Conservation (phyloP, 2,113 vertebrate genomes). For the Pavo muticus region DNA sequence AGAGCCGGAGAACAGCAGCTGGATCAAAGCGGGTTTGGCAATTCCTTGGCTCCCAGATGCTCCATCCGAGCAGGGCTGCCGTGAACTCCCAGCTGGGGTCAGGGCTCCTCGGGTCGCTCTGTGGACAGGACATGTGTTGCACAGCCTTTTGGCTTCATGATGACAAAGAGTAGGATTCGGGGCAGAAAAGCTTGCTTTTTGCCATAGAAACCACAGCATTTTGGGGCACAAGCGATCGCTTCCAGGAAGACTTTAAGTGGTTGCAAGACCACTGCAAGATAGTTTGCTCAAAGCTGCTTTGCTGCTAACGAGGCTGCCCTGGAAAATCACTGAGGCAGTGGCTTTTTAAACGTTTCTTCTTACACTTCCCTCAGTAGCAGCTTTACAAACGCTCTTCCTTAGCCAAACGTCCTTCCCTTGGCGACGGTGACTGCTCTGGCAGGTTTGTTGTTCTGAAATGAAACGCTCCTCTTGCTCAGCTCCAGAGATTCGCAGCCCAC, state of each 20-base stretch:
- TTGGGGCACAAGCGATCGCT: not conserved
- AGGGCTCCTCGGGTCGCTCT: not conserved
- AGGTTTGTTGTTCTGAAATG: not conserved
- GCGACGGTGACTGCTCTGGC: conserved; percentile 3
- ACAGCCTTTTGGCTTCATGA: not conserved
- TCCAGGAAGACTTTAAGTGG: fast-evolving
- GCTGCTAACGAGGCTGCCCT: not conserved
- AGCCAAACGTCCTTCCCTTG: conserved; percentile 48
- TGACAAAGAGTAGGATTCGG: fast-evolving
- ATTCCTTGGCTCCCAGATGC: not conserved
- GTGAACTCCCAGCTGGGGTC: not conserved
- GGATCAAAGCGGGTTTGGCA: conserved; percentile 36
- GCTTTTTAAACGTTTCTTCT: not conserved
- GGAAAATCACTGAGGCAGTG: conserved; percentile 37
- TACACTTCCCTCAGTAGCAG: conserved; percentile 23
- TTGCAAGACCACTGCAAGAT: not conserved
- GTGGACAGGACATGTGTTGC: fast-evolving
- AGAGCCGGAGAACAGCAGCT: conserved; percentile 19
- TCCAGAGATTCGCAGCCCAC: not conserved
- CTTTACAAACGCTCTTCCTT: conserved; percentile 12
- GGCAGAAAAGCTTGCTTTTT: not conserved
- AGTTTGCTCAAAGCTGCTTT: not conserved
- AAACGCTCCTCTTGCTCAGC: not conserved
- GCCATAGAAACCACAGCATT: fast-evolving
- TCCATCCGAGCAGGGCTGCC: not conserved